Evolutionary conservation across 2,797 vertebrate genomes (phyloP).

Genomic region (Onychomys arenicola): DNA sequence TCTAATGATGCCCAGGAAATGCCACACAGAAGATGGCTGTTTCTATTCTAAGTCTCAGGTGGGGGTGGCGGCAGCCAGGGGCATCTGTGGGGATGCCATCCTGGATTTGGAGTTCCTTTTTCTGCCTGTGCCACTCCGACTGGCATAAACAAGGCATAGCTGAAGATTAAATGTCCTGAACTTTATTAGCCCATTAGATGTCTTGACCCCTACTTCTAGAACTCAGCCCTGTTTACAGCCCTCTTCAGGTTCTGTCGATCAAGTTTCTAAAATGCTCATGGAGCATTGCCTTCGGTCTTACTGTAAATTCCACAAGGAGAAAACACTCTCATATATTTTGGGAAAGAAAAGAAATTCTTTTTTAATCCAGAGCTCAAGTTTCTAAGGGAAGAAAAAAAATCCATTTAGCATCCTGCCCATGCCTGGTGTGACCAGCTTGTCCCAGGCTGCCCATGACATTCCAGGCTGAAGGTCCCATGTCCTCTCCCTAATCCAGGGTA

Average conservation of each 20-base stretch:
- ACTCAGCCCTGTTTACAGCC: neutral
- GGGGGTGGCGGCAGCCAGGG: neutral
- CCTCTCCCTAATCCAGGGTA: neutral
- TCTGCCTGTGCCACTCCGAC: neutral
- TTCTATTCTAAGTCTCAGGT: conserved; percentile 49
- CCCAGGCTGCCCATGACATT: neutral
- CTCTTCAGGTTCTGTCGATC: neutral
- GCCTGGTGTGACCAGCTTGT: neutral
- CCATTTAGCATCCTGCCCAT: neutral
- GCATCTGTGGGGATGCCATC: neutral
- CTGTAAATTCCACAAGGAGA: neutral
- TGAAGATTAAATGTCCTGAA: conserved; percentile 79
- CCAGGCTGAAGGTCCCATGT: neutral
- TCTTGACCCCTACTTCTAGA: conserved; percentile 24
- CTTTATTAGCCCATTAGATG: conserved; percentile 28
- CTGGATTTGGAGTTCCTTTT: conserved; percentile 25
- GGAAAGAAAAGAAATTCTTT: neutral
- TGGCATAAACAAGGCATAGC: conserved; percentile 66
- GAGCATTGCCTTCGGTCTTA: neutral
- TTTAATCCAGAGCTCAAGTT: neutral
- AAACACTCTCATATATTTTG: neutral
- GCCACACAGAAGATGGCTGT: neutral
- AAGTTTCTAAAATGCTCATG: neutral
- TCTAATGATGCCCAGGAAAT: neutral
- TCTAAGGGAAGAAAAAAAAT: neutral